Evolutionary conservation across 1,140 invertebrate genomes (phyloP).

Genomic region (Cecropterus lyciades): DNA sequence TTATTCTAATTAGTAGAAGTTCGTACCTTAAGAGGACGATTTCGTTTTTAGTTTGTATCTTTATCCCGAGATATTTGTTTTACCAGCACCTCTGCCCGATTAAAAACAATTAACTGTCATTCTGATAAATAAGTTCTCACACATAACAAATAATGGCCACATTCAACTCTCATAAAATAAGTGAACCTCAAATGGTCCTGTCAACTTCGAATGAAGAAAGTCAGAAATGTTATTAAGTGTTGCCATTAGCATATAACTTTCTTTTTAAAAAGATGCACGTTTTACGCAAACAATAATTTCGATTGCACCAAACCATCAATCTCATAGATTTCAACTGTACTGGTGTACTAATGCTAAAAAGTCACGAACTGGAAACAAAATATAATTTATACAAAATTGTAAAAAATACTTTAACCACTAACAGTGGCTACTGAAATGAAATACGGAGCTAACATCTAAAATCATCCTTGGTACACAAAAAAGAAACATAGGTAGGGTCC

Average conservation of each 20-base stretch:
- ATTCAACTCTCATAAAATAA: slow-evolving; percentile 38
- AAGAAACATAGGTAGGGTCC: too few relatives aligned
- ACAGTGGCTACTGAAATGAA: background rate
- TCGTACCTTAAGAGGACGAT: background rate
- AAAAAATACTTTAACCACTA: slow-evolving; percentile 34
- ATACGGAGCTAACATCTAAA: slow-evolving; percentile 32
- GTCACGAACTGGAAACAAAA: slow-evolving; percentile 42
- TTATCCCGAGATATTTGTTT: slow-evolving; percentile 3
- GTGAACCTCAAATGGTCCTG: slow-evolving; percentile 29
- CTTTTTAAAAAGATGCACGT: slow-evolving; percentile 42
- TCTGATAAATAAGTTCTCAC: slow-evolving; percentile 39
- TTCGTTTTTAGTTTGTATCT: slow-evolving; percentile 9
- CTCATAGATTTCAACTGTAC: slow-evolving; percentile 56
- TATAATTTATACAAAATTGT: slow-evolving; percentile 49
- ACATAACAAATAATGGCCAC: slow-evolving; percentile 56
- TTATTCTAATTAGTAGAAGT: slow-evolving; percentile 46
- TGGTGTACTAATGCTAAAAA: slow-evolving; percentile 37
- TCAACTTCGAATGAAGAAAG: slow-evolving; percentile 19
- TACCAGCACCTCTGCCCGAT: slow-evolving; percentile 53
- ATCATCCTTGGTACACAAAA: slow-evolving; percentile 38
- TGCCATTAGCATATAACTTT: slow-evolving; percentile 1
- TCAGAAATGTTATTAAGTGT: background rate
- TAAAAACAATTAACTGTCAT: slow-evolving; percentile 39
- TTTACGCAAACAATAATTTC: slow-evolving; percentile 39
- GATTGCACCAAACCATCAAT: slow-evolving; percentile 65